Evolutionary conservation across 2,113 vertebrate genomes (phyloP), one percentile per base, ranked within the genome.

Genomic region (Neoarius graeffei): DNA sequence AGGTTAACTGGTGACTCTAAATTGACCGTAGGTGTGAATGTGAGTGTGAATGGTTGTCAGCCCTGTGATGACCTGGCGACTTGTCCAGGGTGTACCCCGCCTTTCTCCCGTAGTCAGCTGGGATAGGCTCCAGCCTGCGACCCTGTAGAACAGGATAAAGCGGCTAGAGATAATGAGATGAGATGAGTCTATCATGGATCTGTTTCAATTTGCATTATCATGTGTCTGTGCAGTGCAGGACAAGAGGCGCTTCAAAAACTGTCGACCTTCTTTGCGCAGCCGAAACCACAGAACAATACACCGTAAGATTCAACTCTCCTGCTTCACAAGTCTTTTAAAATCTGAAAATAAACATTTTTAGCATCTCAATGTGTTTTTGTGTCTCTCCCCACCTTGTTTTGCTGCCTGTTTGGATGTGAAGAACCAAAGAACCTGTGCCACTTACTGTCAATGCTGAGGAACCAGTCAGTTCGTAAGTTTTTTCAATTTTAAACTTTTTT

Each of bases 181-280:
- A 35, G 35, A 4, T 48, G 15, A 48, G 7, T 42, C 4, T 54
- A 25, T n/a, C 48, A n/a, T 77, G 74, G 48, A 23, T 82, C 27
- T 59, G 27, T 15, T 25, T 62, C 5, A 48, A 1, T 25, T 50
- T 66, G 42, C 23, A 27, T 81, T 25, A 15, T 59, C n/a, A 27
- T 74, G 80, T 20, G 14, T 30, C 14, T 86, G 13, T 81, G 83
- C 84, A 98, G 97, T 88, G 91, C 93, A 57, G 95, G 93, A 92
- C 93, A 96, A 0, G 93, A 96, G 87, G 97, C 95, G 62, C 81
- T 93, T 92, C 96, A 94, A 82, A 94, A 89, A 81, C 81, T 96
- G 93, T 93, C 94, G 10, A 93, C 95, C 5, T 97, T 96, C 84
- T 96, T 98, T 89, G 64, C 91, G 2, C 79, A 74, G 57, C 35